Base-by-base conservation (phyloP, 2,797 vertebrate species). In the Vireo griseus region DNA sequence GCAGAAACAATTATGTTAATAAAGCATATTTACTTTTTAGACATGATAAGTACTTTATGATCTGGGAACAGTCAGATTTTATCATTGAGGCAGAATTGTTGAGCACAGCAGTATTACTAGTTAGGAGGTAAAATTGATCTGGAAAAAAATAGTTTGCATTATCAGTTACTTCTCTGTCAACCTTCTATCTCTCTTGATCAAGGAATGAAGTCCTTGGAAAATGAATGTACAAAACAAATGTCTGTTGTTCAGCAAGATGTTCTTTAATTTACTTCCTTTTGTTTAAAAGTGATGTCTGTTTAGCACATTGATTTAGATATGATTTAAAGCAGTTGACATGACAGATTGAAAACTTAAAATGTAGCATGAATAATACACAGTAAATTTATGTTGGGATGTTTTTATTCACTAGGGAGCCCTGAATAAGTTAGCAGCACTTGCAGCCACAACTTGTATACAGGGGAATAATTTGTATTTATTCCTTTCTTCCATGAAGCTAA, bases 361-460 rank as follows among this genome's bases (percentile, higher is more conserved):
- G 88, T 85, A 95, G 95, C 93, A 90, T 96, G 86, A 97, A 97
- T 94, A 95, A 89, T 75, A 96, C 90, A 94, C 88, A 95, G 94
- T 81, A 94, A 95, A 97, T 97, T 96, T 96, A 93, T 93, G 85
- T 96, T 96, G 69, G 81, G 91, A 95, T 93, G 86, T 96, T 94
- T 94, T 87, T 94, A 90, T 94, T 96, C 96, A 95, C 86, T 86
- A 89, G 95, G 68, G 66, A 72, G 69, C 50, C 66, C 81, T 94
- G 88, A 90, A 95, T 95, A 91, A 96, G 90, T 94, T 87, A 93
- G 89, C 67, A 88, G 45, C 66, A 75, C 71, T 94, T 87, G 78
- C 93, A 93, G 86, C 65, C 94, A 93, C 91, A 97, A 94, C 93
- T 92, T 96, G 86, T 95, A 80, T 96, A 95, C 42, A 55, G 87